Percentiles rank a stretch among this genome's conserved stretches.
Conservation (phyloP, 1,140 invertebrate species). For the Drosophila grimshawi region DNA sequence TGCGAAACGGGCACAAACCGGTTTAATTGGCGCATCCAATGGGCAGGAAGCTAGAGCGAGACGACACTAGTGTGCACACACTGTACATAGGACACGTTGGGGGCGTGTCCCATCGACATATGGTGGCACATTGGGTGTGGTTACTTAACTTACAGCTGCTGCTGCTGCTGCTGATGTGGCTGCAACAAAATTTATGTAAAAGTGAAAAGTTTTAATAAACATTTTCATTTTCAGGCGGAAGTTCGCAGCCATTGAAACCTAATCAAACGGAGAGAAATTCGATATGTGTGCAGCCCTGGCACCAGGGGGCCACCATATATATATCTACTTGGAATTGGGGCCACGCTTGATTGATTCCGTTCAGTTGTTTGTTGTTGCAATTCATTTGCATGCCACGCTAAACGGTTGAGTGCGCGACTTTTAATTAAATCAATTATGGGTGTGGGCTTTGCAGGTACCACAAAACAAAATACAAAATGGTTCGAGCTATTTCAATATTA, state of each 20-base stretch:
- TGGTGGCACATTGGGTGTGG: conserved; percentile 65
- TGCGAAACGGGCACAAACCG: conserved; percentile 50
- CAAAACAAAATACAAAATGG: background rate
- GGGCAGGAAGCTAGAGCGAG: conserved; percentile 48
- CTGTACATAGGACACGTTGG: conserved; percentile 51
- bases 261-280: conserved; percentile 62
- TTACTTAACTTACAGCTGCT: conserved; percentile 58
- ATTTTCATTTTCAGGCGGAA: conserved; percentile 76
- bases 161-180: conserved; percentile 34
- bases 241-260: conserved; percentile 55
- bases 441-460: background rate
- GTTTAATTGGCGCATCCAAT: conserved; percentile 52
- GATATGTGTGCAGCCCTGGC: conserved; percentile 12
- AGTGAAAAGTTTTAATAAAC: conserved; percentile 82
- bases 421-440: conserved; percentile 61
- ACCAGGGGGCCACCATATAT: background rate
- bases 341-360: conserved; percentile 73
- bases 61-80: conserved; percentile 44
- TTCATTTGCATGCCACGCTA: conserved; percentile 62
- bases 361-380: conserved; percentile 54
- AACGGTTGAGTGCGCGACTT: conserved; percentile 66
- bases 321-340: conserved; percentile 46
- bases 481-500: background rate
- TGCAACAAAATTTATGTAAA: conserved; percentile 69
- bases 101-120: conserved; percentile 51